A percentile compares a stretch with the other conserved stretches of the same genome.
phyloP scores from a whole-genome alignment of 2,113 vertebrate genomes.

The Pachypanchax playfairii region DNA sequence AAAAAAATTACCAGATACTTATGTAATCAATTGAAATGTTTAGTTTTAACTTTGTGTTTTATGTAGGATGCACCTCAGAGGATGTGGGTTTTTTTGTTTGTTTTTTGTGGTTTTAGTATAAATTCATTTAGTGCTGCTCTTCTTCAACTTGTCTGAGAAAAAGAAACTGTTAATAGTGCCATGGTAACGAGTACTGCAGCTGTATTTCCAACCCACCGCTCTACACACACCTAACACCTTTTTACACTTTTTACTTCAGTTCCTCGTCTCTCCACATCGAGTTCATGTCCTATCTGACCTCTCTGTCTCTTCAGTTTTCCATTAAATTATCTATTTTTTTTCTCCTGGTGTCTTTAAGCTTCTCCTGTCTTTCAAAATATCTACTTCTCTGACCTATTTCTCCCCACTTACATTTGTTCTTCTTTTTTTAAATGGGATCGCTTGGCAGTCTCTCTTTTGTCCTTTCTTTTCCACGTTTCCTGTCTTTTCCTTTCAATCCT shows the following conservation, averaged over 20 bases:
- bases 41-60: too few species aligned
- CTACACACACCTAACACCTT: not conserved
- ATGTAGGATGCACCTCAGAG: too few species aligned
- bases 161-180: too few species aligned
- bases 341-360: constrained; percentile 1
- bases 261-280: constrained; percentile 17
- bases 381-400: not conserved
- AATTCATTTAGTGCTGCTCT: too few species aligned
- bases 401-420: not conserved
- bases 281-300: constrained; percentile 25
- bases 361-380: not conserved
- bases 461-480: not conserved
- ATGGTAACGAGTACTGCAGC: too few species aligned
- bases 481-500: not conserved
- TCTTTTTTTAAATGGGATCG: not conserved
- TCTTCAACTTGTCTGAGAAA: too few species aligned
- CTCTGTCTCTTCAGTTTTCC: constrained; percentile 3
- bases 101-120: too few species aligned
- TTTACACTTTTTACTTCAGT: constrained; percentile 1
- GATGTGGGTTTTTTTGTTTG: too few species aligned
- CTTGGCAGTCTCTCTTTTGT: not conserved
- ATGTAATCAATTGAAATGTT: too few species aligned
- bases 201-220: too few species aligned
- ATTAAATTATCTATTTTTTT: constrained; percentile 11
- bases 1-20: too few species aligned